Evolutionary conservation across 37 sponge, comb jelly and placozoan genomes (phyloP), one percentile per base, ranked within the genome.

Genomic region (Ianthella basta): DNA sequence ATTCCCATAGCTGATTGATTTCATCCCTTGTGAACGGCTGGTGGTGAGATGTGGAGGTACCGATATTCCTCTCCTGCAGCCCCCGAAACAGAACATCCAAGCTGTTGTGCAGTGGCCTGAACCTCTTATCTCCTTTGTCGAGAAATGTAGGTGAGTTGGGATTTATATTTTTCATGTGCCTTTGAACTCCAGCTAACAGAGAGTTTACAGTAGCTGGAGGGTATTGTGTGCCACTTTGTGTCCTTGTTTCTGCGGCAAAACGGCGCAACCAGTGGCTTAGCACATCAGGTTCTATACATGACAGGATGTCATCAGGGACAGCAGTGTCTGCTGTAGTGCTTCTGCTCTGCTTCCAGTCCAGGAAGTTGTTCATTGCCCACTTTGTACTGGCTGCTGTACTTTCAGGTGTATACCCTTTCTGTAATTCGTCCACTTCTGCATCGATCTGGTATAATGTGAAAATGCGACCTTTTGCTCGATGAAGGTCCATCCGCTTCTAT

Each of bases 1-100:
- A 36, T 36, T 73, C 75, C 75, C 75, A 73, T 36, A 73, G 75
- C 75, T 13, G 20, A 37, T 23, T n/a, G 23, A 36, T 39, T 36
- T 73, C 75, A 32, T 36, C 40, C 34, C 34, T 36, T 10, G 6
- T 13, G 38, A 73, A 14, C 27, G 67, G 27, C 15, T 73, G 38
- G 34, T 34, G 20, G 6, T 73, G 33, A 6, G 27, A 6, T 8
- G 34, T 29, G 6, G 4, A 10, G 8, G 75, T 73, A 73, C 75
- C 75, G 23, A 73, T 56, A 18, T 56, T 56, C 59, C 15, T 56
- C 16, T 19, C 18, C 59, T 18, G 15, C 59, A 56, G 59, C 18
- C 18, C 15, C 16, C 18, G 59, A 56, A 19, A 56, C 15, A 19
- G 18, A 18, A 19, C 18, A 18, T 56, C 59, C 18, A 56, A 56